These are phyloP conservation scores for Plecturocebus donacophilus DNA, from an alignment of 2,113 vertebrate species.

Conservation along the genomic window DNA sequence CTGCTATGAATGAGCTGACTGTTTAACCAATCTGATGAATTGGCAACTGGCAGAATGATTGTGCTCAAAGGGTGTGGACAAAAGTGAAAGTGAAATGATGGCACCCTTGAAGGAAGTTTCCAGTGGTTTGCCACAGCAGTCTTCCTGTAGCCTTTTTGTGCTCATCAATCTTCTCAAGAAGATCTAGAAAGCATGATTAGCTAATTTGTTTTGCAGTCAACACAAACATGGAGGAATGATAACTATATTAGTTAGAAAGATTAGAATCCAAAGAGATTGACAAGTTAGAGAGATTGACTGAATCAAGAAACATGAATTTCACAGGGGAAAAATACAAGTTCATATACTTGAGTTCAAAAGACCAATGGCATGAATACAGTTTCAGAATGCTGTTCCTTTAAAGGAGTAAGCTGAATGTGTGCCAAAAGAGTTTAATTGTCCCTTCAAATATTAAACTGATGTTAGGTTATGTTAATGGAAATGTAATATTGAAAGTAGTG, in stretches of 20 bases:
- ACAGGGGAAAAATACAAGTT: background rate
- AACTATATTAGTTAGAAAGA: background rate
- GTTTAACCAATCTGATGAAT: background rate
- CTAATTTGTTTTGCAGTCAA: background rate
- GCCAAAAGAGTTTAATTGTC: background rate
- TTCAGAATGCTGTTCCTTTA: background rate
- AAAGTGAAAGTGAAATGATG: background rate
- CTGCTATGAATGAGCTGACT: background rate
- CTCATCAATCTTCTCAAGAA: background rate
- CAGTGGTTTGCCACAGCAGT: background rate
- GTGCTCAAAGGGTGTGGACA: background rate
- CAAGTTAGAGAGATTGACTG: background rate
- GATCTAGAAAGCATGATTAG: background rate
- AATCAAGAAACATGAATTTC: constrained; percentile 17
- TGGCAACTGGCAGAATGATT: background rate
- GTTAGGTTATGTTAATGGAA: background rate
- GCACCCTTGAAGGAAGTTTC: background rate
- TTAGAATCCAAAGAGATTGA: background rate
- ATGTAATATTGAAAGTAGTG: background rate
- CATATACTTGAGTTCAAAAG: background rate
- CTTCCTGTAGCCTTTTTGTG: background rate
- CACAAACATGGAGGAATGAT: background rate
- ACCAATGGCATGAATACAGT: background rate
- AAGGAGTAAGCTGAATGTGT: background rate
- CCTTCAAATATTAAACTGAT: background rate